Evolutionary conservation across 2,888 invertebrate genomes (phyloP).

Genomic region (Drosophila fulvimacula): DNA sequence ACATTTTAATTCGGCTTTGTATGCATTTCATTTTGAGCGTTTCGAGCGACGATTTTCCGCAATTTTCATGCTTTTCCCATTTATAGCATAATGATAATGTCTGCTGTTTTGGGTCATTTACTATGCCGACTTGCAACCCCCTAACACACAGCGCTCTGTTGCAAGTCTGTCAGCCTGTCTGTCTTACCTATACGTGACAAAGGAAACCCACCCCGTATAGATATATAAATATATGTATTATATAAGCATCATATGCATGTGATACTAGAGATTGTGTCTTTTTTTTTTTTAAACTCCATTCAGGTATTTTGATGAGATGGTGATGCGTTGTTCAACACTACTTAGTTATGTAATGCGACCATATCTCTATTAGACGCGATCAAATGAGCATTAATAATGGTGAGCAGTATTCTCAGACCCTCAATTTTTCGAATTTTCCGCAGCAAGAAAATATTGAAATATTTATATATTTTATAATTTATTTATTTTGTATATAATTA

Average conservation of each 20-base stretch:
- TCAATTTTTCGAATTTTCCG: neutral
- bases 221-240: neutral
- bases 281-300: neutral
- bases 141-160: neutral
- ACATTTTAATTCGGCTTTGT: constrained; percentile 49
- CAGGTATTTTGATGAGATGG: neutral
- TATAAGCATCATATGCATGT: neutral
- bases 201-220: constrained; percentile 9
- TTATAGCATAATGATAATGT: constrained; percentile 69
- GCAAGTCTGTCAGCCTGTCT: neutral
- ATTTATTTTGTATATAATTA: neutral
- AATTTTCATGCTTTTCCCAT: constrained; percentile 66
- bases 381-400: neutral
- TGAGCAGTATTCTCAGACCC: no score
- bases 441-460: neutral
- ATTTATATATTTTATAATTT: neutral
- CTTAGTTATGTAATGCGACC: constrained; percentile 6
- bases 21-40: constrained; percentile 57
- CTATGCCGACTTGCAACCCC: constrained; percentile 37
- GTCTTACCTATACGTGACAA: constrained; percentile 4
- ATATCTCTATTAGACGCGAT: neutral
- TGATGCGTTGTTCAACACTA: neutral
- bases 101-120: constrained; percentile 71
- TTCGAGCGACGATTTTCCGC: constrained; percentile 51
- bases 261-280: neutral